Base-by-base conservation (phyloP, 2,888 invertebrate species). In the Cyrtodaria siliqua region DNA sequence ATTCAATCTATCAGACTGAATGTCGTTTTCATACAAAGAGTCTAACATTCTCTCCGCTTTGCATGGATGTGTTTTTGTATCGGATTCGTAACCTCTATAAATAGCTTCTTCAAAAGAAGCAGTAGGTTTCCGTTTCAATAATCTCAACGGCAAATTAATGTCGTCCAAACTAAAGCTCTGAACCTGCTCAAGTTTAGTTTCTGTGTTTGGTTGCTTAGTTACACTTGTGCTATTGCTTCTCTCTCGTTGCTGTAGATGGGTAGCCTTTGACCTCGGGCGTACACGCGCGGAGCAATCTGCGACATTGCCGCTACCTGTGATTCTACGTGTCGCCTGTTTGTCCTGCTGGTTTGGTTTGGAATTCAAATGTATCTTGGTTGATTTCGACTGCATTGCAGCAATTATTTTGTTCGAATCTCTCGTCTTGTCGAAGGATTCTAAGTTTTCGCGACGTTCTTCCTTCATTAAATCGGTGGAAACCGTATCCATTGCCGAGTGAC, bases 91-190 rank as follows among this genome's bases (percentile, higher is more conserved):
- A 16, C 75, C 81, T 18, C 67, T 67, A 59, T 78, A 75, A 26
- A 81, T 78, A 1, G 81, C 81, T 49, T 78, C 69, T 20, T 69
- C 69, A 56, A 81, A 81, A 2, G 81, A 81, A 26, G 61, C 78
- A 69, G 66, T 78, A 20, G 76, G 72, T 50, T 53, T 71, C 14
- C 59, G 69, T 27, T 26, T 62, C 23, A 57, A 18, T 24, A 29
- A 23, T 50, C 49, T 44, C 20, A 74, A 49, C 23, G 59, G 72
- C 14, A 71, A 40, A 53, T 64, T 62, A 26, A 77, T 47, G 47
- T 80, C 64, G n/a, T 80, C 80, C 29, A 71, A 27, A 47, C 77
- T 80, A 52, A 57, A 49, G 60, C 80, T 74, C 18, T 76, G 80
- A 16, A 42, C 38, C 23, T 60, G 56, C 12, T 55, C 42, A 24